These are phyloP conservation scores for Heliconius ethilla DNA, from an alignment of 2,888 invertebrate genomes.

Conservation along the genomic window DNA sequence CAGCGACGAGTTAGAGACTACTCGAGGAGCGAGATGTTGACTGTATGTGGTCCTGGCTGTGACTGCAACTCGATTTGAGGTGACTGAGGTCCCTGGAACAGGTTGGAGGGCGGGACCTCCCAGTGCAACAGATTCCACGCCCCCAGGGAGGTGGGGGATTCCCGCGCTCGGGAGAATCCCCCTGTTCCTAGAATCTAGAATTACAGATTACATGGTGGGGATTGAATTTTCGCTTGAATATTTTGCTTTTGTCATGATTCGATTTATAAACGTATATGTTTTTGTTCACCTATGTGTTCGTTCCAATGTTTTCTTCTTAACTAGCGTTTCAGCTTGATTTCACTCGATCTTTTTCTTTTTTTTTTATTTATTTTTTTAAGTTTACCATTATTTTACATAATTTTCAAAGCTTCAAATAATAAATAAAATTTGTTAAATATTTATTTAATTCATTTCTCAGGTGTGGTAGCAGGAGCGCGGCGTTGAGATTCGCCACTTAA, in stretches of 20 bases:
- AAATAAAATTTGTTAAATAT: neutral
- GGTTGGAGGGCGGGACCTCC: conserved; percentile 18
- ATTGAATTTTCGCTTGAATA: neutral
- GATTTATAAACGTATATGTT: neutral
- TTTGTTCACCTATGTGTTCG: neutral
- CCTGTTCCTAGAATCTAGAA: conserved; percentile 20
- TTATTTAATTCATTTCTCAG: neutral
- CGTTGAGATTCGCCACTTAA: too few relatives aligned
- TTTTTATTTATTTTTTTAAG: neutral
- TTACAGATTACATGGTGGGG: conserved; percentile 14
- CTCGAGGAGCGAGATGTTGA: neutral
- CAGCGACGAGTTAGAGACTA: neutral
- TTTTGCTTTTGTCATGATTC: neutral
- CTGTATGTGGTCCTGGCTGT: neutral
- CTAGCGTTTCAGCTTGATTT: neutral
- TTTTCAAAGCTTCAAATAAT: neutral
- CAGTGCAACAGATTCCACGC: conserved; percentile 18
- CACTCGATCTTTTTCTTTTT: neutral
- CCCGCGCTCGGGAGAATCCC: neutral
- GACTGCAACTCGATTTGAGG: conserved; percentile 14
- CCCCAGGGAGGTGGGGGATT: conserved; percentile 1
- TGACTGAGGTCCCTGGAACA: conserved; percentile 9
- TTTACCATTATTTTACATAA: neutral
- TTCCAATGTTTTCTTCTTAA: neutral
- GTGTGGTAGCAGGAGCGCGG: neutral